Evolutionary conservation across 2,888 invertebrate genomes (phyloP).

Genomic region (Drosophila cracens): DNA sequence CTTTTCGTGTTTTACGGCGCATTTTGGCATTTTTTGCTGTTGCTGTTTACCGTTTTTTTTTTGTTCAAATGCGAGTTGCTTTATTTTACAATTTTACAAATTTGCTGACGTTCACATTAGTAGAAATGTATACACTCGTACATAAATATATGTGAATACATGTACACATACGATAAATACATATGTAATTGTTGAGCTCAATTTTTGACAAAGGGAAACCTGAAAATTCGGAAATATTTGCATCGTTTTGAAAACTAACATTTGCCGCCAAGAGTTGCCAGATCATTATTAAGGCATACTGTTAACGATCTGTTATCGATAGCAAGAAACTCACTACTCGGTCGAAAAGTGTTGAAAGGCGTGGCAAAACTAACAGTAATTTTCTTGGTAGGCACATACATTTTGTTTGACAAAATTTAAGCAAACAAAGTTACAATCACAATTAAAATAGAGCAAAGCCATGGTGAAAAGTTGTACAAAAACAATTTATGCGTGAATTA

Average conservation of each 20-base stretch:
- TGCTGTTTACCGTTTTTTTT: slow-evolving; percentile 18
- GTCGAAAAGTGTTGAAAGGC: neutral
- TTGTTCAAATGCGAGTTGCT: slow-evolving; percentile 51
- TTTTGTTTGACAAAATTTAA: neutral
- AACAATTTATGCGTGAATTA: neutral
- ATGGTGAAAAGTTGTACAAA: neutral
- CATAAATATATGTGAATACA: neutral
- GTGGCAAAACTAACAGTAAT: no score
- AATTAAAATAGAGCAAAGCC: neutral
- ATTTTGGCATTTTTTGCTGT: slow-evolving; percentile 29
- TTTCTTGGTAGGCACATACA: neutral
- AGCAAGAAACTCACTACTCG: neutral
- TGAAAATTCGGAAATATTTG: neutral
- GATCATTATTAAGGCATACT: neutral
- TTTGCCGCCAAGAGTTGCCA: neutral
- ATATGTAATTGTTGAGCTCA: slow-evolving; percentile 3
- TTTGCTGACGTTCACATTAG: slow-evolving; percentile 51
- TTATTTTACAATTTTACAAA: slow-evolving; percentile 61
- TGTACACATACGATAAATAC: slow-evolving; percentile 6
- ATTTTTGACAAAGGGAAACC: neutral
- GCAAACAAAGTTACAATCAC: neutral
- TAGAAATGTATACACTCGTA: neutral
- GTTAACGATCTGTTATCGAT: neutral
- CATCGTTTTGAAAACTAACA: neutral
- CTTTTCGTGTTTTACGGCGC: slow-evolving; percentile 36